Conservation (phyloP, 2,888 invertebrate genomes). For the Merodon equestris region DNA sequence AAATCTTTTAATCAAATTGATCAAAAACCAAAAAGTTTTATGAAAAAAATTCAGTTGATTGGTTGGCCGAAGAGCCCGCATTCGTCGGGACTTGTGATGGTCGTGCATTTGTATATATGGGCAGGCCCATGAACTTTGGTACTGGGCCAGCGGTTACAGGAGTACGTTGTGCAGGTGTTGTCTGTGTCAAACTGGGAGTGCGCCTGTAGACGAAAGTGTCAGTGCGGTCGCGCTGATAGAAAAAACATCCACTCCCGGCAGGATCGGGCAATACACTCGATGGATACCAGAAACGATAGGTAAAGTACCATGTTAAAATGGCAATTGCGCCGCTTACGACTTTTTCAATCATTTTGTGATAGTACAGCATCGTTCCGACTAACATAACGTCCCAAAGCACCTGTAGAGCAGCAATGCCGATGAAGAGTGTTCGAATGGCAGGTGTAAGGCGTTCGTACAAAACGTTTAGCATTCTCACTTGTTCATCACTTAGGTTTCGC, state of each 20-base stretch:
- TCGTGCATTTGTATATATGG: constrained; percentile 80
- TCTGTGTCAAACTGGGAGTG: constrained; percentile 71
- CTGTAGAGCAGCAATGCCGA: constrained; percentile 88
- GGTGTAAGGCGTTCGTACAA: constrained; percentile 90
- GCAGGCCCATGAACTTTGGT: constrained; percentile 90
- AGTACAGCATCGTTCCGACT: constrained; percentile 94
- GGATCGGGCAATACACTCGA: constrained; percentile 83
- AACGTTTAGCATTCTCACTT: constrained; percentile 85
- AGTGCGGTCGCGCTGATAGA: constrained; percentile 83
- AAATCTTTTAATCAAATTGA: no score
- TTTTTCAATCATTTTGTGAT: constrained; percentile 98
- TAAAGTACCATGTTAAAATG: constrained; percentile 92
- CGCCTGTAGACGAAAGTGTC: constrained; percentile 75
- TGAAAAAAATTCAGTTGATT: constrained; percentile 42
- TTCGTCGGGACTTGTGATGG: constrained; percentile 51
- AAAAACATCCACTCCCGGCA: constrained; percentile 89
- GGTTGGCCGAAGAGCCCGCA: constrained; percentile 8
- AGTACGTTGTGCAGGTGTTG: constrained; percentile 75
- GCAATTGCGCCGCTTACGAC: constrained; percentile 93
- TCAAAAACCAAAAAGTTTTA: constrained; percentile 11
- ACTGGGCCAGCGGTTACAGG: constrained; percentile 73
- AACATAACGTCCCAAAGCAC: constrained; percentile 98
- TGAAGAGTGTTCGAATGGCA: constrained; percentile 87
- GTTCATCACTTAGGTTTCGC: constrained; percentile 83
- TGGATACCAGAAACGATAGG: constrained; percentile 90